Base-by-base conservation (phyloP, 2,797 vertebrate genomes). In the Cynopterus sphinx region DNA sequence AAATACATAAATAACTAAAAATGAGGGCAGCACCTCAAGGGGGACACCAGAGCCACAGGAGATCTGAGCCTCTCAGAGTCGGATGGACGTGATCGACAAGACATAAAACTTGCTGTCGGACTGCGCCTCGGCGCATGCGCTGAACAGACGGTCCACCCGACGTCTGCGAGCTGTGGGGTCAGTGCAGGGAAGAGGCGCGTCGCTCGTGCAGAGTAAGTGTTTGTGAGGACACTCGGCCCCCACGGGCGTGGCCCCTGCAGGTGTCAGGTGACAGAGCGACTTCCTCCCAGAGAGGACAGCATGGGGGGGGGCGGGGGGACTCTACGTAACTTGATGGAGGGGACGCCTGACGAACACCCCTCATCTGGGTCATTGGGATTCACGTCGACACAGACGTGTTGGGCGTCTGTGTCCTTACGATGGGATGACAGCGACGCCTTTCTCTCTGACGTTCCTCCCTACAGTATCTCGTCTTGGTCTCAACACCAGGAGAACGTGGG, bases 311-410 rank as follows among this genome's bases (percentile, higher is more conserved):
- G 33, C 33, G 33, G 33, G 33, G 2, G 33, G 39, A 19, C n/a
- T 28, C 31, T 28, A 4, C 6, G 19, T 5, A 36, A 57, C 17
- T 63, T 65, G 3, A 28, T 9, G 6, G 63, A 43, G 28, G 26
- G 28, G 22, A 74, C 36, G 12, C 13, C 19, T 1, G 57, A 24
- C 13, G 15, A 33, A 46, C 36, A 28, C 12, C 26, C 6, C 16
- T 55, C 17, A 19, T 26, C 41, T 16, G 43, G 15, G 53, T 28
- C 1, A 19, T 49, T 0, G 10, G 49, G 39, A 9, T 36, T 41
- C 24, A 39, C 19, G 12, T 26, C 13, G 5, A 7, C 11, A 31
- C 0, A 41, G 21, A 63, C 28, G 11, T 2, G 10, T 1, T n/a
- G 24, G 13, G 5, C 31, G 41, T 36, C 5, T 11, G 17, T 13